These are phyloP conservation scores for Cantharis nigra DNA, from an alignment of 2,888 invertebrate genomes.

Conservation along the genomic window DNA sequence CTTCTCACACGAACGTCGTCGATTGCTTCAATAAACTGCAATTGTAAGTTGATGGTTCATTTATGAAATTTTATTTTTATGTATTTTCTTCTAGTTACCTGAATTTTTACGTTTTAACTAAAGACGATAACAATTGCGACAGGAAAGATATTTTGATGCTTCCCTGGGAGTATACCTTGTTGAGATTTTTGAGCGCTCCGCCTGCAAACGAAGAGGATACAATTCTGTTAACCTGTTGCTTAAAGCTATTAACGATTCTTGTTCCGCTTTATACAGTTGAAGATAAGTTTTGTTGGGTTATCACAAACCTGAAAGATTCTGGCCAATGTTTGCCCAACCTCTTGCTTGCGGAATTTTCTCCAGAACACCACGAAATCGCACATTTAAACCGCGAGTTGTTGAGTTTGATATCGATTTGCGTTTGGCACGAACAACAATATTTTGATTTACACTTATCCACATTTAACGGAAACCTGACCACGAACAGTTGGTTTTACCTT, in stretches of 20 bases:
- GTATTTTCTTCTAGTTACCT: conserved; percentile 54
- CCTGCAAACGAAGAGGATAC: conserved; percentile 70
- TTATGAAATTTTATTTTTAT: neutral
- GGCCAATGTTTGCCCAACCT: conserved; percentile 44
- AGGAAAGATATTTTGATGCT: conserved; percentile 53
- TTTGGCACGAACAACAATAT: conserved; percentile 47
- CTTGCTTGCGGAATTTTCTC: conserved; percentile 38
- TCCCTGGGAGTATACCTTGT: conserved; percentile 67
- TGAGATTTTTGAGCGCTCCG: conserved; percentile 65
- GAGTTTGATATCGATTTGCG: conserved; percentile 49
- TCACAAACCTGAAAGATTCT: conserved; percentile 45
- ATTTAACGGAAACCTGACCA: conserved; percentile 21
- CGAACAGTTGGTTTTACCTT: conserved; percentile 55
- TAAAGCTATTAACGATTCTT: conserved; percentile 44
- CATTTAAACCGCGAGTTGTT: conserved; percentile 49
- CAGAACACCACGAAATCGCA: conserved; percentile 42
- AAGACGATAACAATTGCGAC: conserved; percentile 43
- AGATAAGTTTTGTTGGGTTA: conserved; percentile 47
- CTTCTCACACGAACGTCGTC: conserved; percentile 63
- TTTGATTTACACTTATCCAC: conserved; percentile 27
- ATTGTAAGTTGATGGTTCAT: conserved; percentile 22
- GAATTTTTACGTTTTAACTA: conserved; percentile 51
- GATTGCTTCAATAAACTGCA: conserved; percentile 58
- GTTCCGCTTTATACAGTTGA: conserved; percentile 42
- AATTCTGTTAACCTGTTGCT: conserved; percentile 60